Conservation (phyloP, 2,888 invertebrate genomes). For the Chymomyza caudatula region DNA sequence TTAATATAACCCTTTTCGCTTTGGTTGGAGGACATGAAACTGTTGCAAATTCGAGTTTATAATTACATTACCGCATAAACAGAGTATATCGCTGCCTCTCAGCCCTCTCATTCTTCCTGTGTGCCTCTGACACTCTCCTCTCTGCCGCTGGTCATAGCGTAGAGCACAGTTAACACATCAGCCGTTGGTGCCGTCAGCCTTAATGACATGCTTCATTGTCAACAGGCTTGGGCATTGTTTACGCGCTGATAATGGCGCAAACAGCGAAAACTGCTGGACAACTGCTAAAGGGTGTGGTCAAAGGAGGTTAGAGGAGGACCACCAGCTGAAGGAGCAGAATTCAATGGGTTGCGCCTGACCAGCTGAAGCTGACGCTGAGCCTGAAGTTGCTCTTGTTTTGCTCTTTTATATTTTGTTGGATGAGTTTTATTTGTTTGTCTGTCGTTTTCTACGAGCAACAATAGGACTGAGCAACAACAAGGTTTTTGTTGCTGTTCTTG, state of each 20-base stretch:
- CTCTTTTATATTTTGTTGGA: neutral
- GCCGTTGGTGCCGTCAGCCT: slow-evolving; percentile 50
- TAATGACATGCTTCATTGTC: slow-evolving; percentile 67
- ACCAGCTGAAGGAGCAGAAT: neutral
- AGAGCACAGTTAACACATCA: slow-evolving; percentile 67
- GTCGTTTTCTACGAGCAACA: slow-evolving; percentile 41
- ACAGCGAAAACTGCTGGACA: slow-evolving; percentile 8
- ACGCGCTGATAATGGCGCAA: slow-evolving; percentile 46
- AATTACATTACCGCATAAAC: neutral
- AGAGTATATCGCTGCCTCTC: neutral
- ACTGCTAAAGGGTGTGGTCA: neutral
- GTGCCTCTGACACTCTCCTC: neutral
- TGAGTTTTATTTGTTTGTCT: slow-evolving; percentile 52
- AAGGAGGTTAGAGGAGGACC: neutral
- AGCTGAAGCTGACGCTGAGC: neutral
- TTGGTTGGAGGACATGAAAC: too few relatives aligned
- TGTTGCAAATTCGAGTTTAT: neutral
- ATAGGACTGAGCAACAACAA: slow-evolving; percentile 15
- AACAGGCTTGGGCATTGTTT: slow-evolving; percentile 62
- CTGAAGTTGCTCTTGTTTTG: neutral
- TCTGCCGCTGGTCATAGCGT: neutral
- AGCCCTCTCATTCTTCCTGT: neutral
- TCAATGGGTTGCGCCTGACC: neutral
- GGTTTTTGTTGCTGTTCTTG: neutral
- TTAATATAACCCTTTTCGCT: too few relatives aligned